These are phyloP conservation scores for Pachliopta kotzebuea DNA, from an alignment of 2,888 invertebrate genomes.

Conservation along the genomic window DNA sequence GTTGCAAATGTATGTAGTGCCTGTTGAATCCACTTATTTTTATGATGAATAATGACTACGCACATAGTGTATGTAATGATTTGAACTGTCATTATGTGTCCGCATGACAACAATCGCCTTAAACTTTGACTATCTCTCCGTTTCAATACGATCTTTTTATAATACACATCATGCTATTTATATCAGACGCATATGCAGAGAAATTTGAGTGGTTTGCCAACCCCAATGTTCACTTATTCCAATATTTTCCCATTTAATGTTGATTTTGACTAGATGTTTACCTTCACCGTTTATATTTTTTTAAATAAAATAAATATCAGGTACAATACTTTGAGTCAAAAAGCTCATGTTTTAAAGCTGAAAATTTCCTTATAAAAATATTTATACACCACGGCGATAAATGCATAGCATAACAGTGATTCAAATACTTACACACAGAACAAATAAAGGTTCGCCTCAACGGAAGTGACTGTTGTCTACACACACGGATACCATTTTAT, in stretches of 20 bases:
- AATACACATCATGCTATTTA: not conserved
- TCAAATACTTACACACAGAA: slow-evolving; percentile 46
- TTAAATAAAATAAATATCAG: not conserved
- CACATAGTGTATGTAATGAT: slow-evolving; percentile 42
- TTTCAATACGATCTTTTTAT: not conserved
- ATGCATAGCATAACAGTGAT: slow-evolving; percentile 33
- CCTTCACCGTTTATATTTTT: slow-evolving; percentile 3
- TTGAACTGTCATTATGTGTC: slow-evolving; percentile 51
- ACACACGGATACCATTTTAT: slow-evolving; percentile 15
- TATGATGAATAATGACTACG: slow-evolving; percentile 41
- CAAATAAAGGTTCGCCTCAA: slow-evolving; percentile 43
- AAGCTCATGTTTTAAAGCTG: not conserved
- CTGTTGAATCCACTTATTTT: slow-evolving; percentile 9
- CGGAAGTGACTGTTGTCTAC: slow-evolving; percentile 35
- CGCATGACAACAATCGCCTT: slow-evolving; percentile 51
- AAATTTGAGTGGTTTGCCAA: not conserved
- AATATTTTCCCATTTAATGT: slow-evolving; percentile 28
- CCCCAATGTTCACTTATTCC: slow-evolving; percentile 24
- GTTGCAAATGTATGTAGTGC: not conserved
- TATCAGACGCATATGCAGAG: not conserved
- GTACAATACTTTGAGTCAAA: slow-evolving; percentile 6
- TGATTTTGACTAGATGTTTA: not conserved
- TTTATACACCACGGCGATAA: slow-evolving; percentile 16
- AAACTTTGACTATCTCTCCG: slow-evolving; percentile 42
- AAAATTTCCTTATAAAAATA: slow-evolving; percentile 24